Percentiles rank a stretch among this genome's conserved stretches.
Evolutionary conservation across 1,140 invertebrate species (phyloP).

Genomic region (Conus ventricosus): DNA sequence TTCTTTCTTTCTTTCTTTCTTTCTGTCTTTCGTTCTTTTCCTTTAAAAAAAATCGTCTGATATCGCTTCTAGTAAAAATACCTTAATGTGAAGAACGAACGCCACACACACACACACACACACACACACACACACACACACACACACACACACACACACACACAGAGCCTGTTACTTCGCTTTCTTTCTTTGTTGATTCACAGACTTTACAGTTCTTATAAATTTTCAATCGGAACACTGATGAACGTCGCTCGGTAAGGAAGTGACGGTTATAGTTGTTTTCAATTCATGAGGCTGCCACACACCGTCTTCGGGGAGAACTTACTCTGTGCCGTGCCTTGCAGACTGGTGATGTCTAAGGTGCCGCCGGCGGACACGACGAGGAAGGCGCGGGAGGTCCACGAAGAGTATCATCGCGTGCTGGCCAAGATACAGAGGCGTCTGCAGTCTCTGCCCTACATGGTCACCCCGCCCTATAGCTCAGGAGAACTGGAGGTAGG

Average conservation of each 20-base stretch:
- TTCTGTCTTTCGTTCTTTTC: too few relatives aligned
- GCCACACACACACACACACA: background rate
- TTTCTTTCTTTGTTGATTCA: too few relatives aligned
- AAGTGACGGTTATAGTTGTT: too few relatives aligned
- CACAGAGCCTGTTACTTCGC: background rate
- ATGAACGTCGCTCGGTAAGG: too few relatives aligned
- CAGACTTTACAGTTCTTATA: too few relatives aligned
- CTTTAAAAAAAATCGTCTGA: too few relatives aligned
- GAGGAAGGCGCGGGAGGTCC: background rate
- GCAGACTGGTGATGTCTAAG: constrained; percentile 23
- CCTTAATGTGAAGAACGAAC: background rate
- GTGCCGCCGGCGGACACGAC: background rate
- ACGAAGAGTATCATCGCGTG: background rate
- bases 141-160: background rate
- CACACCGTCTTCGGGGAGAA: too few relatives aligned
- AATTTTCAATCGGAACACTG: too few relatives aligned
- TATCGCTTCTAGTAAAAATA: too few relatives aligned
- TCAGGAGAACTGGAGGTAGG: constrained; percentile 27
- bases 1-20: too few relatives aligned
- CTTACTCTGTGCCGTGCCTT: background rate
- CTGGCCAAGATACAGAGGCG: background rate
- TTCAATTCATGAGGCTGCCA: too few relatives aligned
- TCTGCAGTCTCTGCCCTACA: background rate
- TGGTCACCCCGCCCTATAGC: background rate
- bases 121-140: background rate